Evolutionary conservation across 2,113 vertebrate genomes (phyloP).

Genomic region (Protomyctophum bolini): DNA sequence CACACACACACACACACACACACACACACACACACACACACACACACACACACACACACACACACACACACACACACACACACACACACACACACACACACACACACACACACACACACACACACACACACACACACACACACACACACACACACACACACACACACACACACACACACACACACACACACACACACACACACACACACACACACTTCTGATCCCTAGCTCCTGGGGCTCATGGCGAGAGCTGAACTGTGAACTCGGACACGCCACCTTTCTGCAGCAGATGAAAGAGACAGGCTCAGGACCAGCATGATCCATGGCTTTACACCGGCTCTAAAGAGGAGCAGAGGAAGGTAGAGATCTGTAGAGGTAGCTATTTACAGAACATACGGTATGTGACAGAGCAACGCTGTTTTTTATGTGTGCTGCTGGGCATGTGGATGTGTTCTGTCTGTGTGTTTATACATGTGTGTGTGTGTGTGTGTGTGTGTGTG

Average conservation of each 20-base stretch:
- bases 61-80: conserved; percentile 9
- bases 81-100: conserved; percentile 29
- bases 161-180: conserved; percentile 28
- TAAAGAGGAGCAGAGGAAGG: neutral
- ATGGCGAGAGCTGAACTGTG: neutral
- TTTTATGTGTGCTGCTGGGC: neutral
- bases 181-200: neutral
- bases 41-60: neutral
- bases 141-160: conserved; percentile 9
- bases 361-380: neutral
- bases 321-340: neutral
- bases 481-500: conserved; percentile 10
- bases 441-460: neutral
- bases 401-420: neutral
- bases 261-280: conserved; percentile 7
- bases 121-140: neutral
- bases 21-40: neutral
- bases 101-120: neutral
- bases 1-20: conserved; percentile 32
- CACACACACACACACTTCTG: neutral
- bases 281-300: neutral
- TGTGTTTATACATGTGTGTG: conserved; percentile 25
- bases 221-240: neutral
- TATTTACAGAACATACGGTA: conserved; percentile 8
- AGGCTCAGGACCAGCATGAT: neutral